A percentile compares a stretch with the other conserved stretches of the same genome.
Conservation (phyloP, 1,140 invertebrate genomes). For the Octopus bimaculoides region DNA sequence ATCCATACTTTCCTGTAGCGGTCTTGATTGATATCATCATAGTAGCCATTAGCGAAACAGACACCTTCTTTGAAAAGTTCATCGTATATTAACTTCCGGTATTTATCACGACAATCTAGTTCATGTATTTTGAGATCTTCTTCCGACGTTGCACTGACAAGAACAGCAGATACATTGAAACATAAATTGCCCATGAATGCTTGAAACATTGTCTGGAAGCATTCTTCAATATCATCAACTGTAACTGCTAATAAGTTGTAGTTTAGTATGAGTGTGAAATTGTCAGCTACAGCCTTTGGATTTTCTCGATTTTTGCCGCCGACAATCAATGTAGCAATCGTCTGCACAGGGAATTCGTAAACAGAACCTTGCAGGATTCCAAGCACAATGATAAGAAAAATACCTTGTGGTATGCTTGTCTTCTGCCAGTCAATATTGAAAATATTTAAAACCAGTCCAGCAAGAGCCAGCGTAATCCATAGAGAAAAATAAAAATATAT, state of each 20-base stretch:
- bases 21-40: slow-evolving; percentile 28
- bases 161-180: slow-evolving; percentile 38
- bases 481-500: slow-evolving; percentile 34
- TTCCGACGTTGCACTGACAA: slow-evolving; percentile 46
- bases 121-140: slow-evolving; percentile 41
- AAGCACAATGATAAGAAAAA: slow-evolving; percentile 37
- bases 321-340: slow-evolving; percentile 39
- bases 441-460: slow-evolving; percentile 36
- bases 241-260: slow-evolving; percentile 47
- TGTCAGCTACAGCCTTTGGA: slow-evolving; percentile 22
- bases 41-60: slow-evolving; percentile 33
- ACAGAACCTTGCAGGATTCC: slow-evolving; percentile 44
- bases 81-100: slow-evolving; percentile 41
- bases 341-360: slow-evolving; percentile 43
- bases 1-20: slow-evolving; percentile 40
- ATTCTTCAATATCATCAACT: slow-evolving; percentile 47
- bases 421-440: slow-evolving; percentile 42
- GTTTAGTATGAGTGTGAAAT: slow-evolving; percentile 42
- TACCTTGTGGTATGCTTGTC: slow-evolving; percentile 36
- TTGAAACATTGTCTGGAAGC: slow-evolving; percentile 45
- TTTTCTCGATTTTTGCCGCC: slow-evolving; percentile 36
- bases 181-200: slow-evolving; percentile 48
- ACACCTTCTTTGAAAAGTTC: slow-evolving; percentile 41
- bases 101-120: slow-evolving; percentile 37
- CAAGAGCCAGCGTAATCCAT: slow-evolving; percentile 35